Percentiles rank a stretch among this genome's conserved stretches.
Evolutionary conservation across 1,140 invertebrate genomes (phyloP).

Genomic region (Cryptotermes secundus): DNA sequence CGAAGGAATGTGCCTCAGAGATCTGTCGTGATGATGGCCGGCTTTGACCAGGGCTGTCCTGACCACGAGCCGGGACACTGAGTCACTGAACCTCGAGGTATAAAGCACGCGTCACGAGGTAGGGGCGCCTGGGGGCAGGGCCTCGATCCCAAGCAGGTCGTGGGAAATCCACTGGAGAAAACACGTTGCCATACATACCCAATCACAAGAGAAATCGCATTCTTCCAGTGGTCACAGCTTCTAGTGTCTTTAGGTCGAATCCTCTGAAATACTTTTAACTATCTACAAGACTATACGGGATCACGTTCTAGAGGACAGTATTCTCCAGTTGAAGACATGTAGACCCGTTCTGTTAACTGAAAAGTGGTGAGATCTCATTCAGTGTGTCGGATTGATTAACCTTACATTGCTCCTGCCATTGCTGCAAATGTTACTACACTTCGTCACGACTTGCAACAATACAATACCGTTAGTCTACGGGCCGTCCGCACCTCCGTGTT

Average conservation of each 20-base stretch:
- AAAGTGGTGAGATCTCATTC: too few relatives aligned
- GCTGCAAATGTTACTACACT: neutral
- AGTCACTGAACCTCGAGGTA: slow-evolving; percentile 8
- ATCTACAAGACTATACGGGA: too few relatives aligned
- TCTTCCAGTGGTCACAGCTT: neutral
- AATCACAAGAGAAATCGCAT: slow-evolving; percentile 1
- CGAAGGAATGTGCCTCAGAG: too few relatives aligned
- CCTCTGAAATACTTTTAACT: too few relatives aligned
- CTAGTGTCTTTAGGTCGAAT: neutral
- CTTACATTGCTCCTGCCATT: neutral
- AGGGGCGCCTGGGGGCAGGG: neutral
- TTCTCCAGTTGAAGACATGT: too few relatives aligned
- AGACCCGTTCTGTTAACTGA: too few relatives aligned
- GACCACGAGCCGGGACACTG: neutral
- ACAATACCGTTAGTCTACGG: neutral
- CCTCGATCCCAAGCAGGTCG: neutral
- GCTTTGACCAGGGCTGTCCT: neutral
- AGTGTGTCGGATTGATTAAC: too few relatives aligned
- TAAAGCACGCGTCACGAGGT: slow-evolving; percentile 1
- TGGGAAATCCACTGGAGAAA: neutral
- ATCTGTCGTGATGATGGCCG: neutral
- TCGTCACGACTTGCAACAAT: neutral
- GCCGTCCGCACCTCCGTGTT: neutral
- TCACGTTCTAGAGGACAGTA: too few relatives aligned
- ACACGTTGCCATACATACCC: neutral